Base-by-base conservation (phyloP, 2,113 vertebrate genomes). In the Corapipo altera region DNA sequence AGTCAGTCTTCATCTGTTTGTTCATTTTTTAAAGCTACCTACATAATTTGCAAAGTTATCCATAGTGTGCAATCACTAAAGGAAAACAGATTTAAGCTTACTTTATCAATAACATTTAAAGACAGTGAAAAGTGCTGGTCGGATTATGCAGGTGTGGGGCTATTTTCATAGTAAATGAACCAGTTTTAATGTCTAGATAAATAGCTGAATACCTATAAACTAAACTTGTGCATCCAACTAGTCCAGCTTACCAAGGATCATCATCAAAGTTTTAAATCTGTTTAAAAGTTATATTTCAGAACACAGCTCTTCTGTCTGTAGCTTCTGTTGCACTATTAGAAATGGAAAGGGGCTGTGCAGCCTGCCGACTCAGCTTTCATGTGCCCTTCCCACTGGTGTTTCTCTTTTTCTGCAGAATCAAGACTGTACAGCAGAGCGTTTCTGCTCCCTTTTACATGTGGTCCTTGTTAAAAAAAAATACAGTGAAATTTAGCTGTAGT, bases 391-490 rank as follows among this genome's bases (percentile, higher is more conserved):
- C 84, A 66, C 62, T 96, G 64, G 15, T 93, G 61, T 74, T 17
- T 91, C 16, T 93, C 52, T 82, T 67, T 83, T 37, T 81, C 90
- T 96, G 88, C 89, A 92, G 92, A 91, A 93, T 78, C 88, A 80
- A 90, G 95, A 82, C 67, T 70, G 69, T 67, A 76, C 85, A 92
- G 92, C 87, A 82, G 86, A 94, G 71, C 6, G 5, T 94, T 96
- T 91, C 91, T 95, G 91, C 94, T 96, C 88, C 87, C 87, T 96
- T 84, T 82, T 96, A 95, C 91, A 89, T 94, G 87, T 96, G 95
- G 96, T 96, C 85, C 91, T 95, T 2, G 24, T 95, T 97, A 93
- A 97, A 96, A 94, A 96, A 91, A 88, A 96, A 87, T 32, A 93
- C 44, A 87, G 70, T 65, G 78, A 90, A 69, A 21, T 85, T 84